Percentiles rank a stretch among this genome's conserved stretches.
phyloP scores from a whole-genome alignment of 2,888 invertebrate genomes.

The Nipponacmea schrenckii region DNA sequence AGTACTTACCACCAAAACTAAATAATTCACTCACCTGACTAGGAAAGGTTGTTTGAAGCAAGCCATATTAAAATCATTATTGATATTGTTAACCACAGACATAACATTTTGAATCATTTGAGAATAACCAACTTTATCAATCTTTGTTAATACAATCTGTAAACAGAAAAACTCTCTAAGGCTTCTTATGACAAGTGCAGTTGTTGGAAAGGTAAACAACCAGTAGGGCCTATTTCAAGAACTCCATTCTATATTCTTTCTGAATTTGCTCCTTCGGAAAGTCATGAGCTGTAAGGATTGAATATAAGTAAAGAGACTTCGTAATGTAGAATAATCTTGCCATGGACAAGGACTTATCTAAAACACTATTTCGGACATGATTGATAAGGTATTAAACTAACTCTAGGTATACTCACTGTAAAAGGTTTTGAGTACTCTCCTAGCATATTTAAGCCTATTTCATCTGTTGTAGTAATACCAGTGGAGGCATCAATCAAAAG shows the following conservation, averaged over 20 bases:
- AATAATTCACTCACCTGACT: constrained; percentile 48
- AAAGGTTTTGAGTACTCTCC: constrained; percentile 55
- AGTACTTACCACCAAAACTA: no score
- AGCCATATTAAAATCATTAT: constrained; percentile 29
- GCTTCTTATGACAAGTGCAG: not conserved
- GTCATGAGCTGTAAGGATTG: no score
- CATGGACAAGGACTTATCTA: no score
- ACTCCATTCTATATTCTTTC: not conserved
- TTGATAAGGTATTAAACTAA: no score
- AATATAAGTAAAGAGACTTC: no score
- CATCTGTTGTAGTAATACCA: constrained; percentile 47
- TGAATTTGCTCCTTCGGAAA: no score
- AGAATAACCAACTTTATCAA: constrained; percentile 47
- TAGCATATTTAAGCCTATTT: constrained; percentile 57
- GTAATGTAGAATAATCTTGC: no score
- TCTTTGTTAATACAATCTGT: constrained; percentile 59
- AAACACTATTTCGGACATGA: no score
- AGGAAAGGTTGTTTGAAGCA: constrained; percentile 52
- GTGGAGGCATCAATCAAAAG: constrained; percentile 50
- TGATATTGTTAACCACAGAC: constrained; percentile 26
- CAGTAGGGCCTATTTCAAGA: not conserved
- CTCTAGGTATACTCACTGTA: constrained; percentile 45
- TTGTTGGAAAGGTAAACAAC: not conserved
- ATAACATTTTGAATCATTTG: constrained; percentile 44
- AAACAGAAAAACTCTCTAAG: constrained; percentile 19